Percentiles rank a stretch among this genome's conserved stretches.
Evolutionary conservation across 2,888 invertebrate species (phyloP).

Genomic region (Oxytorus armatus): DNA sequence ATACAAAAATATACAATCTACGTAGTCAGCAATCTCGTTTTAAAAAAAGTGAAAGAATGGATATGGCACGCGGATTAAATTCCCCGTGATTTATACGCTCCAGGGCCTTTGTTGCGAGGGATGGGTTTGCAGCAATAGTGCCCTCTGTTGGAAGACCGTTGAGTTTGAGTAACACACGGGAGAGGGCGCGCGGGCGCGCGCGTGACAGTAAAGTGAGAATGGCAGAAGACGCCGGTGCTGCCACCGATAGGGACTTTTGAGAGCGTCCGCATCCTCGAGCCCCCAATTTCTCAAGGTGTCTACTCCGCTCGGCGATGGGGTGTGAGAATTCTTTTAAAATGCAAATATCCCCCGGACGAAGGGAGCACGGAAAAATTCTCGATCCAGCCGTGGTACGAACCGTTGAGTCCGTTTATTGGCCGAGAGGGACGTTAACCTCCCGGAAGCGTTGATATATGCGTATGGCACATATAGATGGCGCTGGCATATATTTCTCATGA

Average conservation of each 20-base stretch:
- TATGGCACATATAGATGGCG: no score
- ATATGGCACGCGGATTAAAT: slow-evolving; percentile 64
- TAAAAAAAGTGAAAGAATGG: slow-evolving; percentile 39
- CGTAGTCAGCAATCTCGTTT: no score
- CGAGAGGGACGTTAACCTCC: slow-evolving; percentile 22
- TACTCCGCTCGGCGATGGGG: slow-evolving; percentile 56
- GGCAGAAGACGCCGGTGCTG: slow-evolving; percentile 6
- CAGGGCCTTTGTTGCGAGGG: slow-evolving; percentile 41
- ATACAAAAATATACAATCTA: no score
- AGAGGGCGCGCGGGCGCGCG: background rate
- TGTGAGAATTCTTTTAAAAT: slow-evolving; percentile 77
- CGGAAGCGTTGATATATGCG: background rate
- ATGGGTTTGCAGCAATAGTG: slow-evolving; percentile 16
- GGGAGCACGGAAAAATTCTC: slow-evolving; percentile 72
- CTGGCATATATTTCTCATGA: background rate
- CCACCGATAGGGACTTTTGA: slow-evolving; percentile 21
- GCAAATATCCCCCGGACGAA: slow-evolving; percentile 73
- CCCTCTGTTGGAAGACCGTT: slow-evolving; percentile 11
- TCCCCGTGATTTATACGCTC: slow-evolving; percentile 62
- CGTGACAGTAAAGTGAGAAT: slow-evolving; percentile 12
- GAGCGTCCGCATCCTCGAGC: slow-evolving; percentile 69
- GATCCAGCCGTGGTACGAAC: slow-evolving; percentile 57
- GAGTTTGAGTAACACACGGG: slow-evolving; percentile 3
- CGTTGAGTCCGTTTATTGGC: slow-evolving; percentile 31
- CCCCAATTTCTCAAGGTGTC: slow-evolving; percentile 79